Evolutionary conservation across 2,888 invertebrate species (phyloP), one percentile per base, ranked within the genome.

Genomic region (Caenorhabditis sp.): DNA sequence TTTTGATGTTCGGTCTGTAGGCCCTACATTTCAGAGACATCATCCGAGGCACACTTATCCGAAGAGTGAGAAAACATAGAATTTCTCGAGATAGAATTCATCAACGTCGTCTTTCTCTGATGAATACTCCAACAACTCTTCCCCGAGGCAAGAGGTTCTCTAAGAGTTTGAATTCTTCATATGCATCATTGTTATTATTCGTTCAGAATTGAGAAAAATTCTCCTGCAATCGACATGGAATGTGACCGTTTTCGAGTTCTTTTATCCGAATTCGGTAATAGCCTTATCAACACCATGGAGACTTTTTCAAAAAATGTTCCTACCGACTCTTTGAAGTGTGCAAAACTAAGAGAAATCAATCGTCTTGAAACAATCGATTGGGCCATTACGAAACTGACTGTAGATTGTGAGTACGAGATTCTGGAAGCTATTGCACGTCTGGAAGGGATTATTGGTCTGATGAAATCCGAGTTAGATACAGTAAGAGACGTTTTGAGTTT

Each of bases 61-160:
- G 73, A 73, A 22, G 61, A 38, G 26, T 61, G 14, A 19, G 63
- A 51, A 49, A 38, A 16, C 38, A 16, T 51, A 49, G 14, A 63
- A n/a, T n/a, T n/a, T n/a, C n/a, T n/a, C n/a, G 59, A 38, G 41
- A 38, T 35, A 41, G 59, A 63, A 6, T 10, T 22, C 26, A 35
- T 51, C 68, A 61, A 6, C 76, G 76, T 54, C 68, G 69, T 19
- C 69, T 68, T 19, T 76, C 76, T 12, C 14, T 69, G 61, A 51
- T 41, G 38, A 26, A 14, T 24, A 44, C 70, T 44, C 58, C 58
- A n/a, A 41, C 28, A 58, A 35, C 73, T 19, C 26, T 63, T 38
- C 73, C 61, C 0, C 31, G 61, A 24, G 54, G 68, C 19, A 54
- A 54, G 54, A 51, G 14, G 68, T 22, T 16, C n/a, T 51, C 16